Evolutionary conservation across 2,113 vertebrate genomes (phyloP), one percentile per base, ranked within the genome.

Genomic region (Hemibagrus wyckioides): DNA sequence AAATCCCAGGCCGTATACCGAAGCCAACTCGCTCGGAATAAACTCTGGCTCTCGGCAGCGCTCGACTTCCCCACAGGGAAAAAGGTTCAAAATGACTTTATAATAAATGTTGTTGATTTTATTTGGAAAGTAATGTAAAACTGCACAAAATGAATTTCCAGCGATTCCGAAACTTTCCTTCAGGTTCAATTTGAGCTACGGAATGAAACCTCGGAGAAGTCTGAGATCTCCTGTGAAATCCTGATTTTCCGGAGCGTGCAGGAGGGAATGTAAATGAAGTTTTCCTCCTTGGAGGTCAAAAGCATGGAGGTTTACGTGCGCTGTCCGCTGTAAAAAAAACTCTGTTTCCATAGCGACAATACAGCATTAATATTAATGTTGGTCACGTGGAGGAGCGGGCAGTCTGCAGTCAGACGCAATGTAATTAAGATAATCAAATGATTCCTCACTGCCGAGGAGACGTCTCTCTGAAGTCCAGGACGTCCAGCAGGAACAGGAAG

Each of bases 401-500:
- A 15, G 61, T 83, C 21, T 83, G n/a, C 13, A 57, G 33, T 75
- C 30, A 17, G 23, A 44, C 14, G 17, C 33, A 57, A 76, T n/a
- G 14, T 9, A 48, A 57, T 85, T 28, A 56, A n/a, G 21, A 28
- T 59, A 30, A 41, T 41, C 17, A 73, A 15, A 57, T 0, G 13
- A 33, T 83, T 48, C 52, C 28, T 61, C 21, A 6, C 52, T 4
- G 11, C 80, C 14, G 59, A 13, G 33, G 56, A 21, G 6, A 76
- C n/a, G 82, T 82, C 44, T 82, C 56, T 82, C 39, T 10, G 59
- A 28, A 10, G 3, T 41, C 80, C 84, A 6, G 59, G 8, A 41
- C 21, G 39, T 30, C 56, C 23, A 86, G 59, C 88, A 69, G 65
- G 30, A 86, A 56, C 88, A 69, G 65, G 36, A 57, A 75, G n/a